Percentiles rank a stretch among this genome's conserved stretches.
Conservation (phyloP, 1,140 invertebrate genomes). For the Stegodyphus mimosarum region DNA sequence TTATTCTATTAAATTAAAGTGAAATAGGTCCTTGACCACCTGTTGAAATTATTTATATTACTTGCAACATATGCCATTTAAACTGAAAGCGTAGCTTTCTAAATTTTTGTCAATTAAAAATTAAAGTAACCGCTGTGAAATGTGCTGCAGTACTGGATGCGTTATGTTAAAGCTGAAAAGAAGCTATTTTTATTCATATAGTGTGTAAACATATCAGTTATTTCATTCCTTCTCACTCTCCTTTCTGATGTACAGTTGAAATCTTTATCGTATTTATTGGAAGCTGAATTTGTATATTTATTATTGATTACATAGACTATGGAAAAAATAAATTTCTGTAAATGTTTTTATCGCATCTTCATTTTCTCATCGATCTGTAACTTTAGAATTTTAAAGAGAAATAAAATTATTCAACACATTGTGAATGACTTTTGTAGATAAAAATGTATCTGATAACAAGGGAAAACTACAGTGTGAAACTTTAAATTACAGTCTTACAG, state of each 20-base stretch:
- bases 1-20: too few relatives aligned
- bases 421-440: not conserved
- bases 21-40: too few relatives aligned
- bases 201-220: not conserved
- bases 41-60: too few relatives aligned
- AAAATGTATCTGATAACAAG: too few relatives aligned
- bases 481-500: too few relatives aligned
- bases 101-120: not conserved
- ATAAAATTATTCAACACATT: conserved; percentile 46
- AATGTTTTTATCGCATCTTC: conserved; percentile 10
- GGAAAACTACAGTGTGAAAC: too few relatives aligned
- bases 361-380: conserved; percentile 43
- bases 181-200: not conserved
- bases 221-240: not conserved
- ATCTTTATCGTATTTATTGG: conserved; percentile 51
- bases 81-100: not conserved
- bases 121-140: not conserved
- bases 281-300: conserved; percentile 50
- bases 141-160: not conserved
- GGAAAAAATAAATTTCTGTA: conserved; percentile 24
- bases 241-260: conserved; percentile 31
- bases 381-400: conserved; percentile 49
- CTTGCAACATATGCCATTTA: not conserved
- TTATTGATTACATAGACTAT: conserved; percentile 46
- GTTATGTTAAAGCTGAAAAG: not conserved